A percentile compares a stretch with the other conserved stretches of the same genome.
Evolutionary conservation across 2,113 vertebrate genomes (phyloP).

Genomic region (Bujurquina vittata): DNA sequence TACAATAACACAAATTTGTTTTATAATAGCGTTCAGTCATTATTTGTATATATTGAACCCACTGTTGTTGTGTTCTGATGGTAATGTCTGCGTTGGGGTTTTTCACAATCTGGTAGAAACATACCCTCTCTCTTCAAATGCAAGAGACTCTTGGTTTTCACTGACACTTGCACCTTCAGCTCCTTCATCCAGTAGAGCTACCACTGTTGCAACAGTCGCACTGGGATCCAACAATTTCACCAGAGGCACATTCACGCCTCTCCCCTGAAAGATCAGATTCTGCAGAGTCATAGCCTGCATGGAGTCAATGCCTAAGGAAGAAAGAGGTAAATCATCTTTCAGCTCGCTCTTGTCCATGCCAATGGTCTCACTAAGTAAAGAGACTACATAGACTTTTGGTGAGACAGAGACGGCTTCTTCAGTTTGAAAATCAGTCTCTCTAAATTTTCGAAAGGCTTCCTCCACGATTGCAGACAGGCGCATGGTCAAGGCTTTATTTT

Average conservation of each 20-base stretch:
- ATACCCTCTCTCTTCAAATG: neutral
- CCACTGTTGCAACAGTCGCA: slow-evolving; percentile 77
- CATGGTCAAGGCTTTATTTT: slow-evolving; percentile 67
- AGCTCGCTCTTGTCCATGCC: slow-evolving; percentile 70
- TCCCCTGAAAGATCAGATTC: slow-evolving; percentile 80
- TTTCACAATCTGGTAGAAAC: slow-evolving; percentile 60
- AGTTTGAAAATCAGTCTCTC: slow-evolving; percentile 31
- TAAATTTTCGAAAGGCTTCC: slow-evolving; percentile 66
- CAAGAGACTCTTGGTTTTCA: neutral
- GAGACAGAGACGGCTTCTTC: slow-evolving; percentile 50
- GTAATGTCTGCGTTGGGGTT: neutral
- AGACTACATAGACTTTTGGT: slow-evolving; percentile 77
- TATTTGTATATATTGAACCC: neutral
- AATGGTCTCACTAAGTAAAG: slow-evolving; percentile 76
- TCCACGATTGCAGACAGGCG: slow-evolving; percentile 70
- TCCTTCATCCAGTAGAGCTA: slow-evolving; percentile 70
- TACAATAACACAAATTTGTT: neutral
- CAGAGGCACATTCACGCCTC: slow-evolving; percentile 82
- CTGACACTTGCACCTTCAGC: neutral
- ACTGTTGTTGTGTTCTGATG: neutral
- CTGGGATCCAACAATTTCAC: slow-evolving; percentile 84
- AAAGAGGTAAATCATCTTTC: slow-evolving; percentile 75
- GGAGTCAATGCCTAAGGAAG: slow-evolving; percentile 84
- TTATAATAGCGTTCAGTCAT: neutral
- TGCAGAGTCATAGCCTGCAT: slow-evolving; percentile 88